Conservation (phyloP, 2,888 invertebrate genomes). For the Coelopa pilipes region DNA sequence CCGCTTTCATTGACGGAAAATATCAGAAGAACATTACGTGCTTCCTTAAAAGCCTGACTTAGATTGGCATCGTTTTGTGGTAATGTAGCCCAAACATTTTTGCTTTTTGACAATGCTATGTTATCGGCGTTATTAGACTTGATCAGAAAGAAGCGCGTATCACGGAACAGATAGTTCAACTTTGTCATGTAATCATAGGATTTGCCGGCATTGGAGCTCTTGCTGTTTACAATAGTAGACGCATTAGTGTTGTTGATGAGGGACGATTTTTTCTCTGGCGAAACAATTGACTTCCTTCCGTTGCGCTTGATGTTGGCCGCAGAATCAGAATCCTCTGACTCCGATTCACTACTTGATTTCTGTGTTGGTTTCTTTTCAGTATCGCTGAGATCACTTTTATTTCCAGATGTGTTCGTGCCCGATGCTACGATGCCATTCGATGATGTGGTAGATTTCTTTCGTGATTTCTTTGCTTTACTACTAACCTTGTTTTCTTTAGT, state of each 20-base stretch:
- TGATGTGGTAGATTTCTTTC: conserved; percentile 45
- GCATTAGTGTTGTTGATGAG: neutral
- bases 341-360: conserved; percentile 53
- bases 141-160: conserved; percentile 94
- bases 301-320: conserved; percentile 61
- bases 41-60: conserved; percentile 93
- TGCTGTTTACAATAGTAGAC: conserved; percentile 48
- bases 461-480: conserved; percentile 40
- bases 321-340: conserved; percentile 61
- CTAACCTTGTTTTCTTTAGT: conserved; percentile 6
- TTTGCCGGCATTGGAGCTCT: conserved; percentile 38
- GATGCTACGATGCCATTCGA: conserved; percentile 25
- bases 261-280: conserved; percentile 45
- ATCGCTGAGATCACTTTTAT: conserved; percentile 56
- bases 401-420: conserved; percentile 36
- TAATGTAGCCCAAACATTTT: conserved; percentile 97
- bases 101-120: conserved; percentile 91
- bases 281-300: conserved; percentile 52
- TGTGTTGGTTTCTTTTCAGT: conserved; percentile 52
- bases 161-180: conserved; percentile 92
- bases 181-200: conserved; percentile 87
- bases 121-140: conserved; percentile 99
- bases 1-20: conserved; percentile 98
- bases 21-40: conserved; percentile 92
- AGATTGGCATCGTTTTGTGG: conserved; percentile 97